These are phyloP conservation scores for Danionella dracula DNA, from an alignment of 2,797 vertebrate genomes.

Conservation along the genomic window DNA sequence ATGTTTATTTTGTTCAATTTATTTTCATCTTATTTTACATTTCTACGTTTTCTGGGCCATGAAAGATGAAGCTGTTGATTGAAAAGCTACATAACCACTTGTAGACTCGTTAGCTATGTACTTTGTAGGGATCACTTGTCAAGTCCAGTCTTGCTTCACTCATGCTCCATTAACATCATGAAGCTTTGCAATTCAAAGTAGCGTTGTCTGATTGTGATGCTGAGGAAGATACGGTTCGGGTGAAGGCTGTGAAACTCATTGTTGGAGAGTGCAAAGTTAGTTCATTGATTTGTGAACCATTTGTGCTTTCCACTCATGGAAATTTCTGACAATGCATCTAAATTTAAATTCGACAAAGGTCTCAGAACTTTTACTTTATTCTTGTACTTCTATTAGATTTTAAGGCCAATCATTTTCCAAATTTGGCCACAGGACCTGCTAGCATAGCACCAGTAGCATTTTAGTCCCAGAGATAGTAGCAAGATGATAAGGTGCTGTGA, in stretches of 20 bases:
- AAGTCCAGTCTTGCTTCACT: constrained; percentile 18
- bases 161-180: constrained; percentile 33
- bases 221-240: constrained; percentile 17
- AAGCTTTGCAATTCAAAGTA: constrained; percentile 18
- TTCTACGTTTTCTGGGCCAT: no score
- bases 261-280: not conserved
- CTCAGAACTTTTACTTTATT: no score
- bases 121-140: constrained; percentile 38
- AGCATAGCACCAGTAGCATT: no score
- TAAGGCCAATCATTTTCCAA: no score
- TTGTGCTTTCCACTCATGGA: not conserved
- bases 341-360: no score
- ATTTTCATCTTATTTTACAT: no score
- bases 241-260: constrained; percentile 13
- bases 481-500: no score
- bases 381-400: no score
- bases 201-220: constrained; percentile 12
- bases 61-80: not conserved
- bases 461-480: no score
- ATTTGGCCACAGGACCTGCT: no score
- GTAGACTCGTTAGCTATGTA: constrained; percentile 52
- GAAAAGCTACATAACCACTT: constrained; percentile 27
- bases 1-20: no score
- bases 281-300: not conserved
- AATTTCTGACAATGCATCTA: not conserved